Evolutionary conservation across 2,797 vertebrate species (phyloP), one percentile per base, ranked within the genome.

Genomic region (Micromesistius poutassou): DNA sequence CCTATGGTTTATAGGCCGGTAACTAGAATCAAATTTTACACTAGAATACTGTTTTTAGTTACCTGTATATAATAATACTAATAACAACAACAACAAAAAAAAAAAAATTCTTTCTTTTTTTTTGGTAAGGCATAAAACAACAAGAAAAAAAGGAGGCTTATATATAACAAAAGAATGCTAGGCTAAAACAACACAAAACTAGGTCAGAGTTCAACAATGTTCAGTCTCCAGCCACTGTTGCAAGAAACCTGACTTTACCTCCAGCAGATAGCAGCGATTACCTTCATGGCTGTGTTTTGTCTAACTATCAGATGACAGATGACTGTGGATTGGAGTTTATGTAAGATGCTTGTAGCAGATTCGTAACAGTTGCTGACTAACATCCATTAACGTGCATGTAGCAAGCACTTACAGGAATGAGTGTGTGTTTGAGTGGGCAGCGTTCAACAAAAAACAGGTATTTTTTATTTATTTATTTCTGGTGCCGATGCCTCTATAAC

Each of bases 401-500:
- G 62, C 62, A 25, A 12, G 8, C 62, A 68, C 62, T 68, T 28
- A 68, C 55, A 28, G n/a, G 9, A 68, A 28, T 28, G 62, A 68
- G 62, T 68, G 62, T 28, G 9, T 68, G 62, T 68, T n/a, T 30
- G 71, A 79, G 62, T 68, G 62, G 62, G 62, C 62, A 68, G 25
- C 25, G 62, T 68, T 28, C 25, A 10, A 68, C 62, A 68, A 68
- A 68, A n/a, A 62, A 62, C 55, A 68, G 62, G 62, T 68, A 28
- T 28, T 68, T 68, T 62, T 28, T 28, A 68, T 68, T 68, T 62
- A 25, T 62, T 68, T 68, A 28, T 68, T 28, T 28, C 62, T 28
- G n/a, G n/a, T 13, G 84, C 75, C 73, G 80, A 80, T 74, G 75
- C 83, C 89, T 90, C 91, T 93, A 91, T 83, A 88, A 79, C 84